Percentiles rank a stretch among this genome's conserved stretches.
These are phyloP conservation scores for Toxotes lorentzi DNA, from an alignment of 2,797 vertebrate species.

Conservation along the genomic window DNA sequence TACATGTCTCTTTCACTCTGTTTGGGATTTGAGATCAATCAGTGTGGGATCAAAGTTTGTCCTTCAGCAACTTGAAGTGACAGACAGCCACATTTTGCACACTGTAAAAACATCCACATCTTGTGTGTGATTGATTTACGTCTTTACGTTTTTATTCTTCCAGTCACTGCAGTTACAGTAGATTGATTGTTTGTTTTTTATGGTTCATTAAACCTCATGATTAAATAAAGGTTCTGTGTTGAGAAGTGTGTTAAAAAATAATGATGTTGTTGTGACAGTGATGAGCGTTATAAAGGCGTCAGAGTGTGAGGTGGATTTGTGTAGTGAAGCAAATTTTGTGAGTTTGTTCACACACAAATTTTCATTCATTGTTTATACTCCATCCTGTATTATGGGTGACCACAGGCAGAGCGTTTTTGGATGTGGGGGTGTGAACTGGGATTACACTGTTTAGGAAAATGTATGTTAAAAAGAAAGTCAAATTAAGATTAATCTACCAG, in stretches of 20 bases:
- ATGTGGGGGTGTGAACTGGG: no score
- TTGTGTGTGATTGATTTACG: neutral
- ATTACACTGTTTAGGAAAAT: no score
- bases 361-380: neutral
- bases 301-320: neutral
- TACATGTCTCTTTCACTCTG: neutral
- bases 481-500: no score
- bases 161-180: neutral
- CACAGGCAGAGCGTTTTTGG: neutral
- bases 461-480: no score
- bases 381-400: neutral
- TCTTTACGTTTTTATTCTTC: neutral
- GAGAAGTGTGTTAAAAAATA: constrained; percentile 7
- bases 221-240: constrained; percentile 13
- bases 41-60: neutral
- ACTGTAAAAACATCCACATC: neutral
- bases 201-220: constrained; percentile 5
- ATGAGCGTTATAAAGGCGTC: neutral
- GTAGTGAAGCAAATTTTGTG: neutral
- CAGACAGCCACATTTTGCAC: neutral
- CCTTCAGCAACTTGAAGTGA: neutral
- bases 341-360: constrained; percentile 2
- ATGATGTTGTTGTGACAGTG: constrained; percentile 15
- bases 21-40: neutral
- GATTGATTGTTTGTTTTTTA: neutral